These are phyloP conservation scores for Anagyrus pseudococci DNA, from an alignment of 2,888 invertebrate species.

Conservation along the genomic window DNA sequence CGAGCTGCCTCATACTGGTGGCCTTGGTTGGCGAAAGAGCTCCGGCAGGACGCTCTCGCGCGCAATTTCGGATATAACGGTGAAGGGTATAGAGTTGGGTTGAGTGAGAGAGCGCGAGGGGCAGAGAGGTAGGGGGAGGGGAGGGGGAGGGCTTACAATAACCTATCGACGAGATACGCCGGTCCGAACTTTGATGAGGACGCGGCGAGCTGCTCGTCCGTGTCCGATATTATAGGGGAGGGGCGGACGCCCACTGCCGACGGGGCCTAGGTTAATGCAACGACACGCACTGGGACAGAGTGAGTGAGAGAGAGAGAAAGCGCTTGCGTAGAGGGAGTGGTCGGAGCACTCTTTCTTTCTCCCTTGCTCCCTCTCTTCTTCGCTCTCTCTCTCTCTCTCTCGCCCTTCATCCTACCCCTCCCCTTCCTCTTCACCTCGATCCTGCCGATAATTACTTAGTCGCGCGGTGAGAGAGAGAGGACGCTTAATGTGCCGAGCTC, in stretches of 20 bases:
- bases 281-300: slow-evolving; percentile 56
- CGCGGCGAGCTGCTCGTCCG: slow-evolving; percentile 18
- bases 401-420: slow-evolving; percentile 43
- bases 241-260: slow-evolving; percentile 8
- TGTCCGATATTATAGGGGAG: slow-evolving; percentile 34
- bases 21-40: too few relatives aligned
- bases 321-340: slow-evolving; percentile 58
- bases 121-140: not conserved
- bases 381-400: slow-evolving; percentile 43
- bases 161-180: slow-evolving; percentile 13
- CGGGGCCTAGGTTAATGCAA: slow-evolving; percentile 49
- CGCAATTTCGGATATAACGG: slow-evolving; percentile 21
- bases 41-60: too few relatives aligned
- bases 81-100: too few relatives aligned
- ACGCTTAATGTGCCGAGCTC: slow-evolving; percentile 50
- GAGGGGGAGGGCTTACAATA: slow-evolving; percentile 4
- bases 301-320: too few relatives aligned
- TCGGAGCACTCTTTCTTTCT: slow-evolving; percentile 42
- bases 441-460: slow-evolving; percentile 57
- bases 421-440: too few relatives aligned
- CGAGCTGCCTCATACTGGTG: too few relatives aligned
- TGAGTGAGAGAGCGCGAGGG: too few relatives aligned
- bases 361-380: slow-evolving; percentile 43
- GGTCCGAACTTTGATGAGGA: slow-evolving; percentile 53
- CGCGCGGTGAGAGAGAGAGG: slow-evolving; percentile 14